These are phyloP conservation scores for Acanthisitta chloris DNA, from an alignment of 2,113 vertebrate species.

Conservation along the genomic window DNA sequence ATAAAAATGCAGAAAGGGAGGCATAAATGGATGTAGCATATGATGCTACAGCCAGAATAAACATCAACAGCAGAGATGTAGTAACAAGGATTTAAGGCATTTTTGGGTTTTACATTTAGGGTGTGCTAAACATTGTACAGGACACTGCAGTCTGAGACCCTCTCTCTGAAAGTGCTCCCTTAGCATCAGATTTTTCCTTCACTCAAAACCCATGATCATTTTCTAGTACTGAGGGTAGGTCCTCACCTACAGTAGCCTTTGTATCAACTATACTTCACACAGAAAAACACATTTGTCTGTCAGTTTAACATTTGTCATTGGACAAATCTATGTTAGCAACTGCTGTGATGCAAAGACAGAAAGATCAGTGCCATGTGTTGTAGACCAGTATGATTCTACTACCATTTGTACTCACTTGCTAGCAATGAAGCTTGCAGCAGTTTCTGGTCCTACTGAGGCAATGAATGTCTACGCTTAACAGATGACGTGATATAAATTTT, in stretches of 20 bases:
- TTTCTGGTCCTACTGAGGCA: neutral
- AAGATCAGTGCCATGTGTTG: neutral
- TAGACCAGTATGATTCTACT: neutral
- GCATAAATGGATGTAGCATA: neutral
- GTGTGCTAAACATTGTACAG: neutral
- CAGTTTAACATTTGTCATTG: neutral
- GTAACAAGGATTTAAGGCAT: neutral
- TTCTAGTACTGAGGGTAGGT: neutral
- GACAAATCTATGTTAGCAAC: neutral
- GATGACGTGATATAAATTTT: neutral
- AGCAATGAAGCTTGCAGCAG: neutral
- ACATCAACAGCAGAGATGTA: neutral
- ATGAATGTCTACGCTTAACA: neutral
- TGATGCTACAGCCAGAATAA: neutral
- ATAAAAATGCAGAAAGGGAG: neutral
- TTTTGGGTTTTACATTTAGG: neutral
- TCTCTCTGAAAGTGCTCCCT: neutral
- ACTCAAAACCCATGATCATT: neutral
- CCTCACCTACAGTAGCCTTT: neutral
- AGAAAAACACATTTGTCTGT: neutral
- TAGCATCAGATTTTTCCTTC: neutral
- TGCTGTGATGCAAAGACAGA: neutral
- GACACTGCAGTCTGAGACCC: neutral
- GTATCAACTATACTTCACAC: neutral
- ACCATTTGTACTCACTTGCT: neutral